Evolutionary conservation across 2,888 invertebrate genomes (phyloP).

Genomic region (Eupithecia abbreviata): DNA sequence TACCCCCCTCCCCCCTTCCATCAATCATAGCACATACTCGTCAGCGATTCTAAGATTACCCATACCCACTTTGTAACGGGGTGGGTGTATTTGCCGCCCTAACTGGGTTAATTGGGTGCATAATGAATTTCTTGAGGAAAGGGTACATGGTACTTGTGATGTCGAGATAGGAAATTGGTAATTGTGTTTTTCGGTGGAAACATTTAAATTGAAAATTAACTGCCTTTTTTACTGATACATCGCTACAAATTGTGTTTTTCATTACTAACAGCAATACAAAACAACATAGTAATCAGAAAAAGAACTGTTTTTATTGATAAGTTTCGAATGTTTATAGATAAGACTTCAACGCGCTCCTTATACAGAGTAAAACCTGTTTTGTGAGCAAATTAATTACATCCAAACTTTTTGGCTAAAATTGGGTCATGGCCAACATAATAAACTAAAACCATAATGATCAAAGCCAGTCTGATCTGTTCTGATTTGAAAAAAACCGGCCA

Average conservation of each 20-base stretch:
- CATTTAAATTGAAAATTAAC: background rate
- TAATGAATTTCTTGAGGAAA: conserved; percentile 50
- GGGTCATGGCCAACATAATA: background rate
- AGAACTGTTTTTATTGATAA: background rate
- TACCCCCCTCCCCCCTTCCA: conserved; percentile 78
- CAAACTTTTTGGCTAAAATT: background rate
- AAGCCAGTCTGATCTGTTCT: background rate
- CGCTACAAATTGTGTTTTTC: background rate
- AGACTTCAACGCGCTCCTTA: conserved; percentile 14
- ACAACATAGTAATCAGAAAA: background rate
- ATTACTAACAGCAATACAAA: background rate
- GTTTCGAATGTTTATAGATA: background rate
- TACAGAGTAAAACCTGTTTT: conserved; percentile 11
- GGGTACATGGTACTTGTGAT: conserved; percentile 11
- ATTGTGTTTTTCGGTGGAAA: background rate
- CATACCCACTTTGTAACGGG: conserved; percentile 40
- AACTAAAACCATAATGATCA: background rate
- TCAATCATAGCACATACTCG: conserved; percentile 71
- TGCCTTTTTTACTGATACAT: background rate
- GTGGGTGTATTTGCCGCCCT: conserved; percentile 46
- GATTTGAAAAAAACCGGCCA: conserved; percentile 30
- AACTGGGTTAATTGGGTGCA: conserved; percentile 61
- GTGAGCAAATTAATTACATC: background rate
- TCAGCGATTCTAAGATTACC: conserved; percentile 53
- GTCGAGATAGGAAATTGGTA: background rate